A percentile compares a stretch with the other conserved stretches of the same genome.
Evolutionary conservation across 2,113 vertebrate species (phyloP).

Genomic region (Engystomops pustulosus): DNA sequence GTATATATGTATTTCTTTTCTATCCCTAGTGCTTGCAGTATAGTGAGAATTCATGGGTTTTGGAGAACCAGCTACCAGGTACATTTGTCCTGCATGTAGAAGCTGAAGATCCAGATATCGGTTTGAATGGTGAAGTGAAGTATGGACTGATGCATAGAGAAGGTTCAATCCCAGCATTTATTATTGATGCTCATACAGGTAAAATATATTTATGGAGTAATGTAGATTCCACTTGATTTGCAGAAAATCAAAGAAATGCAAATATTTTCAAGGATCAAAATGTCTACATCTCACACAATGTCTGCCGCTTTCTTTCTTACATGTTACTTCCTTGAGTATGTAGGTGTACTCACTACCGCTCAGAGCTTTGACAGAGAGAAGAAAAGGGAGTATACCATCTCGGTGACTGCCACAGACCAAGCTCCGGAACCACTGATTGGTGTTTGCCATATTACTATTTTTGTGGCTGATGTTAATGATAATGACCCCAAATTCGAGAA

Average conservation of each 20-base stretch:
- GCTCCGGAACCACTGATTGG: conserved; percentile 84
- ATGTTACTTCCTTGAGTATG: neutral
- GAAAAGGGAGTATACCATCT: conserved; percentile 79
- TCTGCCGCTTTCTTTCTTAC: no score
- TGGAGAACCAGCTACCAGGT: conserved; percentile 86
- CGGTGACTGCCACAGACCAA: conserved; percentile 84
- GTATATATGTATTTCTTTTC: no score
- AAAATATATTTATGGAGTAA: no score
- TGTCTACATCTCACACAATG: no score
- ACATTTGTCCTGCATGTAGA: conserved; percentile 79
- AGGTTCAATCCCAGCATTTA: conserved; percentile 77
- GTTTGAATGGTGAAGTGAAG: conserved; percentile 85
- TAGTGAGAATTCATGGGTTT: conserved; percentile 78
- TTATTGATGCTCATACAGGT: conserved; percentile 84
- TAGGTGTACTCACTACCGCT: conserved; percentile 81
- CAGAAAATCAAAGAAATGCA: no score
- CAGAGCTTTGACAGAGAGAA: conserved; percentile 84
- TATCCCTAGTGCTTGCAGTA: conserved; percentile 82
- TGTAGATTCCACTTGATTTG: no score
- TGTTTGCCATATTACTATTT: conserved; percentile 80
- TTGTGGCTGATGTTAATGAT: conserved; percentile 85
- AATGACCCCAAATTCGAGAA: conserved; percentile 89
- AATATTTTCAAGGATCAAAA: no score
- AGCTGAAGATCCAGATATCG: conserved; percentile 83
- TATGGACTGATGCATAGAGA: conserved; percentile 87